Conservation (phyloP, 92 coral and sea anemone species). For the Phenganax subtilis region DNA sequence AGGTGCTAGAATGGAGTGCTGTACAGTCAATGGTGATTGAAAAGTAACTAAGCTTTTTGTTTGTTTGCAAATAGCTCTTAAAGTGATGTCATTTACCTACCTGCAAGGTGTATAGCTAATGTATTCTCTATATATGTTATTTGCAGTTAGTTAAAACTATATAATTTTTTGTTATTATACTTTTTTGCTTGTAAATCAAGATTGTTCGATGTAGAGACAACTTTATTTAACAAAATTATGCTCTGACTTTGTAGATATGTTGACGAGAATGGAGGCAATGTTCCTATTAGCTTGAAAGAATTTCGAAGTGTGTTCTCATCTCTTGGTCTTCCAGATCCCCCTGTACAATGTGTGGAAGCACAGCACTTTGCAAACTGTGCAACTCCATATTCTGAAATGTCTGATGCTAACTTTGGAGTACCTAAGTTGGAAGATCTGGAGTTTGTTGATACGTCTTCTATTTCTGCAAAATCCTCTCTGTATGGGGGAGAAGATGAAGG, state of each 20-base stretch:
- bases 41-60: too few relatives aligned
- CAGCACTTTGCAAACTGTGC: slow-evolving; percentile 58
- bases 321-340: slow-evolving; percentile 54
- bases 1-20: too few relatives aligned
- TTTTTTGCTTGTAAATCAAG: too few relatives aligned
- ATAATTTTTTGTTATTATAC: too few relatives aligned
- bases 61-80: too few relatives aligned
- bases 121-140: too few relatives aligned
- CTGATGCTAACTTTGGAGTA: slow-evolving; percentile 51
- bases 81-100: too few relatives aligned
- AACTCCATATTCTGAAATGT: slow-evolving; percentile 66
- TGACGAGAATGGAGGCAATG: slow-evolving; percentile 52
- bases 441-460: slow-evolving; percentile 42
- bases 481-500: slow-evolving; percentile 85
- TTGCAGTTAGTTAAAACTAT: too few relatives aligned
- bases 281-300: slow-evolving; percentile 63
- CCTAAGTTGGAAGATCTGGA: slow-evolving; percentile 60
- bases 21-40: too few relatives aligned
- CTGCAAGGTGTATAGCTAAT: too few relatives aligned
- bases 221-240: too few relatives aligned
- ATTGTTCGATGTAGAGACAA: too few relatives aligned
- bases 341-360: slow-evolving; percentile 58
- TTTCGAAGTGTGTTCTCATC: slow-evolving; percentile 51
- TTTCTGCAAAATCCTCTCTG: slow-evolving; percentile 38
- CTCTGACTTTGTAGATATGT: slow-evolving; percentile 39